Evolutionary conservation across 2,888 invertebrate genomes (phyloP).

Genomic region (Trichacis sp.): DNA sequence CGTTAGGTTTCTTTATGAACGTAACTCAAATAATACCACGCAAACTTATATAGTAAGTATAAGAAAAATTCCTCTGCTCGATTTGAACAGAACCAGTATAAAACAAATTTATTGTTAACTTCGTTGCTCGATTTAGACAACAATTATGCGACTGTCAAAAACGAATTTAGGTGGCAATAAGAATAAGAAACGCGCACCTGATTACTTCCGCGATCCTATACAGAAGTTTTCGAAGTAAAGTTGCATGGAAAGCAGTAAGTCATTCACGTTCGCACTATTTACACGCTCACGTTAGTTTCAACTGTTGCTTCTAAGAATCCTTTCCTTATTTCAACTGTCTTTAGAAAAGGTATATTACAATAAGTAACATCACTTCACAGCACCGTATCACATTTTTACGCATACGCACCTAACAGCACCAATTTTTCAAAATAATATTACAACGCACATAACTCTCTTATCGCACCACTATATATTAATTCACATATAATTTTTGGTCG

Average conservation of each 20-base stretch:
- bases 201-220: not conserved
- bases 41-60: too few species aligned
- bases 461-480: too few species aligned
- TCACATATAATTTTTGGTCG: slow-evolving; percentile 42
- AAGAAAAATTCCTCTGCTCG: too few species aligned
- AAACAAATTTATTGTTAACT: not conserved
- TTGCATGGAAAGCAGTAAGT: slow-evolving; percentile 36
- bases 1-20: too few species aligned
- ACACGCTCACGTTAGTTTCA: slow-evolving; percentile 36
- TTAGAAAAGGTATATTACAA: too few species aligned
- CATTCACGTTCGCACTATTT: slow-evolving; percentile 30
- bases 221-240: slow-evolving; percentile 7
- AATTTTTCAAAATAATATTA: too few species aligned
- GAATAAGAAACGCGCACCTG: not conserved
- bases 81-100: too few species aligned
- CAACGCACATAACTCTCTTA: too few species aligned
- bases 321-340: too few species aligned
- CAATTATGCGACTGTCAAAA: not conserved
- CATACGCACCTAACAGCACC: slow-evolving; percentile 35
- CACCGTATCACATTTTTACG: slow-evolving; percentile 32
- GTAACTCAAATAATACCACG: too few species aligned
- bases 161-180: not conserved
- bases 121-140: not conserved
- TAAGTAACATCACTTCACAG: slow-evolving; percentile 32
- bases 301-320: slow-evolving; percentile 19